Evolutionary conservation across 2,113 vertebrate genomes (phyloP), one percentile per base, ranked within the genome.

Genomic region (Myodes glareolus): DNA sequence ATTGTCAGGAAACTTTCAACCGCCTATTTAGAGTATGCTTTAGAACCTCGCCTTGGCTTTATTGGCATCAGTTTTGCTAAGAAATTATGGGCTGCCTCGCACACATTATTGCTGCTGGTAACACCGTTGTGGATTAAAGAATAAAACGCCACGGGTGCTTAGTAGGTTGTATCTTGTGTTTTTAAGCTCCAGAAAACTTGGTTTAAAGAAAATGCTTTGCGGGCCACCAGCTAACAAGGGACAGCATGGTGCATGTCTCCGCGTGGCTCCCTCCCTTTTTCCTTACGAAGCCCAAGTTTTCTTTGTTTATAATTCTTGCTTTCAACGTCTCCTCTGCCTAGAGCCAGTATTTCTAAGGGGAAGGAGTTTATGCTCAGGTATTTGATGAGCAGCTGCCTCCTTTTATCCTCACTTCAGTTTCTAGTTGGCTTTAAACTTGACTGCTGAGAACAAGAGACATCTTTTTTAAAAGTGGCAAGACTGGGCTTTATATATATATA

Each of bases 381-480:
- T 98, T 98, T 98, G 98, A 90, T 98, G 97, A 98, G 96, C 96
- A 95, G 98, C 94, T 97, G 84, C 97, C 98, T 82, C 97, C 97
- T 98, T 98, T 98, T 96, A 98, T 98, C 97, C 94, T 98, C 97
- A 86, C 47, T 95, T 98, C 98, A 97, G 93, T 98, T 93, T 98
- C 94, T 96, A 98, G 70, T 96, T 96, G 91, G 87, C 96, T 97
- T 97, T 97, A 98, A 97, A 91, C 97, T 78, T 96, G 95, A 68
- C 97, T 98, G 98, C 76, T 89, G 90, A 95, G 65, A 95, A 85
- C 93, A 98, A 88, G 98, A 97, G 94, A 90, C 84, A 93, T 0
- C 55, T 92, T 93, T 94, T 94, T 90, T 13, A 76, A 96, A 95
- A 94, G 29, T 92, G 50, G 55, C 88, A 91, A 52, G 45, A 94